A percentile compares a stretch with the other conserved stretches of the same genome.
Conservation (phyloP, 2,888 invertebrate genomes). For the Steromphala cineraria region DNA sequence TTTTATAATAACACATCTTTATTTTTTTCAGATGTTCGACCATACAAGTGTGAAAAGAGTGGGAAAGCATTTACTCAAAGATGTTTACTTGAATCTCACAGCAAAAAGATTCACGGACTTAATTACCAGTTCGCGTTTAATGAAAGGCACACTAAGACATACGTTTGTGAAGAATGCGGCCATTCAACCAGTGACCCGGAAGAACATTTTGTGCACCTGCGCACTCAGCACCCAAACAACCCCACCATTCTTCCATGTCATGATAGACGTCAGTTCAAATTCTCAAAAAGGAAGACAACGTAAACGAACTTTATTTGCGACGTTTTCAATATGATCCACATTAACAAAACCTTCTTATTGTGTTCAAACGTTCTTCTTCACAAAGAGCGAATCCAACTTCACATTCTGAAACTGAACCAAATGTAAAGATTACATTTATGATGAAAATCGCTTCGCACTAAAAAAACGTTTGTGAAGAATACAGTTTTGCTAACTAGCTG, state of each 20-base stretch:
- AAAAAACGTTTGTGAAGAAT: no score
- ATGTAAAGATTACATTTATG: no score
- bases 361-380: no score
- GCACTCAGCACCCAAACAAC: constrained; percentile 81
- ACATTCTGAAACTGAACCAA: no score
- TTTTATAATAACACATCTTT: background rate
- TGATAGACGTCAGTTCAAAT: constrained; percentile 92
- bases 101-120: constrained; percentile 97
- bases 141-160: constrained; percentile 97
- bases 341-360: no score
- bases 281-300: constrained; percentile 28
- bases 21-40: constrained; percentile 86
- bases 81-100: constrained; percentile 98
- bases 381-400: no score
- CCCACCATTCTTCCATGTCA: constrained; percentile 96
- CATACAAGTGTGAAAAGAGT: constrained; percentile 98
- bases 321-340: no score
- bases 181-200: constrained; percentile 97
- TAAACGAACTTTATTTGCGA: no score
- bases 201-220: constrained; percentile 94
- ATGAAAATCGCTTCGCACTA: no score
- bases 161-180: constrained; percentile 99
- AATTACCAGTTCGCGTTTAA: constrained; percentile 98
- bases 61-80: constrained; percentile 99
- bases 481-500: no score